Evolutionary conservation across 2,113 vertebrate species (phyloP).

Genomic region (Cygnus buccinator): DNA sequence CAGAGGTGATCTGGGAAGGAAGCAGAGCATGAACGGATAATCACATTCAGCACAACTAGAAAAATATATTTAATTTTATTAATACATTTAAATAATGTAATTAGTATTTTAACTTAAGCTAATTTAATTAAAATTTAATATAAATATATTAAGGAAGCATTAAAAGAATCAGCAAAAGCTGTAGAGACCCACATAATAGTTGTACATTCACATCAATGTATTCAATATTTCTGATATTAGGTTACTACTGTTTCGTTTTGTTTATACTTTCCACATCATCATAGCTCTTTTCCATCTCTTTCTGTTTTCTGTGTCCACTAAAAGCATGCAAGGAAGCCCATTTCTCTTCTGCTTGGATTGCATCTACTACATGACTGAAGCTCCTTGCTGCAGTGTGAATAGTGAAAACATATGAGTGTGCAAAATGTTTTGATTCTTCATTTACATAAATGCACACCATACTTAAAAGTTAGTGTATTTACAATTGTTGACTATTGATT

Average conservation of each 20-base stretch:
- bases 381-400: not conserved
- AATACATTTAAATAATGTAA: not conserved
- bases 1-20: not conserved
- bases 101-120: not conserved
- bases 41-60: not conserved
- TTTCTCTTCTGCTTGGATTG: not conserved
- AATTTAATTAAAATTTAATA: not conserved
- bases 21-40: not conserved
- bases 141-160: not conserved
- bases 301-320: not conserved
- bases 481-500: not conserved
- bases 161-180: not conserved
- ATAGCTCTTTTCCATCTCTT: not conserved
- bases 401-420: accelerated
- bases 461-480: not conserved
- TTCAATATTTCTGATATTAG: not conserved
- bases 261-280: not conserved
- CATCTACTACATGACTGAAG: not conserved
- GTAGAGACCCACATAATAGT: accelerated
- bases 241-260: not conserved
- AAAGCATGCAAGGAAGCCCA: not conserved
- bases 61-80: not conserved
- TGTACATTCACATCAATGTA: not conserved
- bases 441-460: not conserved
- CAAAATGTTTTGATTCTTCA: not conserved